Base-by-base conservation (phyloP, 35 echinoderm and acorn worm genomes). In the Ptychodera flava region DNA sequence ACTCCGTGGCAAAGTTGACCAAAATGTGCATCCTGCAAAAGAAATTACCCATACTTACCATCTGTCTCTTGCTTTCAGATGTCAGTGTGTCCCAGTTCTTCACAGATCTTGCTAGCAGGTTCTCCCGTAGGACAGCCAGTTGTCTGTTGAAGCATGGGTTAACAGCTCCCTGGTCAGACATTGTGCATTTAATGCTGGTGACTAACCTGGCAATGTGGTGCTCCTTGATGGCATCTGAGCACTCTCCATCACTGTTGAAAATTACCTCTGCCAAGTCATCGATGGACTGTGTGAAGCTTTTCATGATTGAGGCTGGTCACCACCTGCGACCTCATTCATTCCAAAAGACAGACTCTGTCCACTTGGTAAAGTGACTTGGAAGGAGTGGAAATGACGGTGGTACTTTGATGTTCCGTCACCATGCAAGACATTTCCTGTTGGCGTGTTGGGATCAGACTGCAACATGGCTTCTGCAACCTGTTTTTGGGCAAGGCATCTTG, bases 331-430 rank as follows among this genome's bases (percentile, higher is more conserved):
- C 33, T 81, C 78, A 12, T 0, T 36, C 0, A 89, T 53, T 0
- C 82, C 84, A 22, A 90, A 33, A 10, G 84, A 86, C 33, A 87
- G 31, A 32, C 28, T 29, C 27, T 37, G 82, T 1, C 88, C 88
- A 93, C 90, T 85, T 28, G 28, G 86, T 87, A 81, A 36, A 89
- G 29, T n/a, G n/a, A n/a, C n/a, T n/a, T n/a, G n/a, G n/a, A n/a
- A n/a, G n/a, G n/a, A n/a, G n/a, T n/a, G n/a, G n/a, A n/a, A n/a
- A n/a, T n/a, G n/a, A n/a, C n/a, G n/a, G n/a, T n/a, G n/a, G n/a
- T n/a, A n/a, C n/a, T 93, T 93, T 27, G 84, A 89, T 1, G 92
- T 93, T 34, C 92, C 92, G 53, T 93, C 92, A 0, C 92, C 88
- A 64, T 90, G 92, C 28, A 93, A 86, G 27, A 28, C 33, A 77